Evolutionary conservation across 2,888 invertebrate species (phyloP).

Genomic region (Lysandra coridon): DNA sequence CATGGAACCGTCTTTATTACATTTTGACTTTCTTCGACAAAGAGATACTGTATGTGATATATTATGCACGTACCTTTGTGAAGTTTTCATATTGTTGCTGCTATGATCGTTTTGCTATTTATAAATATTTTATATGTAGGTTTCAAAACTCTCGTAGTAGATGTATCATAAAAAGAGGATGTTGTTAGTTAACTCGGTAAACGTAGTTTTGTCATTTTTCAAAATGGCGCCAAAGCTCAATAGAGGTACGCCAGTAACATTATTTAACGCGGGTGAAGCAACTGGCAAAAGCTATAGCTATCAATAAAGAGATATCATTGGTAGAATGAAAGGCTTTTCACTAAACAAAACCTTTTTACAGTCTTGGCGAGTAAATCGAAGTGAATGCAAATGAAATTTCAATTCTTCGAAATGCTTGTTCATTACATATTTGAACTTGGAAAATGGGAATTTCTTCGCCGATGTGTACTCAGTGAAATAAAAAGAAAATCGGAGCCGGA

Average conservation of each 20-base stretch:
- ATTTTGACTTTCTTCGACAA: constrained; percentile 13
- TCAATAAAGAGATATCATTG: too few species aligned
- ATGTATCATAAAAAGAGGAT: too few species aligned
- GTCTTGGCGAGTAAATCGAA: neutral
- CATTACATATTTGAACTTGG: constrained; percentile 3
- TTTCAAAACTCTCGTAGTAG: neutral
- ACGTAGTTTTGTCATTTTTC: too few species aligned
- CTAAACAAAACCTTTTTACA: neutral
- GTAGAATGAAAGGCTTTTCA: neutral
- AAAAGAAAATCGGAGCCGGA: neutral
- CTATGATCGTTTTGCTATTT: neutral
- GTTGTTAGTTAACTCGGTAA: too few species aligned
- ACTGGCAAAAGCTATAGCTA: too few species aligned
- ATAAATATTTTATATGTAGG: neutral
- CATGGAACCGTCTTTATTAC: constrained; percentile 8
- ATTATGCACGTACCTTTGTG: neutral
- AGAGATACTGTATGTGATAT: neutral
- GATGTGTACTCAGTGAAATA: constrained; percentile 4
- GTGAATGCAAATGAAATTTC: constrained; percentile 12
- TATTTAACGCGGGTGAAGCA: too few species aligned
- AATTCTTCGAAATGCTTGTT: constrained; percentile 17
- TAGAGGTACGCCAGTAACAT: too few species aligned
- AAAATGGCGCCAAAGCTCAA: too few species aligned
- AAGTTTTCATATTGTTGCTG: neutral
- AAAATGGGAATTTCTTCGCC: neutral